Conservation (phyloP, 2,888 invertebrate genomes). For the Dicyrtomina minuta region DNA sequence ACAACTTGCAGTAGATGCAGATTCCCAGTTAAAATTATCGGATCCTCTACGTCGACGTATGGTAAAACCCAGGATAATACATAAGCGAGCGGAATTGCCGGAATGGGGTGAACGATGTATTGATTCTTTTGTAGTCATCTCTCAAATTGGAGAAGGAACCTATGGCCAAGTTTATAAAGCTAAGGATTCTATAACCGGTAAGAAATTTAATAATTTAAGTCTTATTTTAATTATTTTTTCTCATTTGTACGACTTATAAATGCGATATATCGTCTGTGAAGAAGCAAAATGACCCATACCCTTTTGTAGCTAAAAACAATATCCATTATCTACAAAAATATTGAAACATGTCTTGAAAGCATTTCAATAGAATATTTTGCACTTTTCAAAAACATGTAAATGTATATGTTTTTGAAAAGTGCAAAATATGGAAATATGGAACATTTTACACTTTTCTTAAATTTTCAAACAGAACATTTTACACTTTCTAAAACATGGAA, state of each 20-base stretch:
- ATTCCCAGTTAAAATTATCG: neutral
- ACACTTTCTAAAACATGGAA: neutral
- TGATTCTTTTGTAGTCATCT: constrained; percentile 92
- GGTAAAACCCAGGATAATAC: constrained; percentile 78
- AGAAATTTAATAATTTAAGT: constrained; percentile 30
- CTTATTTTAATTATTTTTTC: neutral
- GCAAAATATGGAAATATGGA: too few relatives aligned
- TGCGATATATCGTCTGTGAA: too few relatives aligned
- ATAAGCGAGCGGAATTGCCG: constrained; percentile 70
- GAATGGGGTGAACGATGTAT: constrained; percentile 95
- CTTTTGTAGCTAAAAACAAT: neutral
- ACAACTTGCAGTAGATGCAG: constrained; percentile 4
- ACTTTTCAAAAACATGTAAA: too few relatives aligned
- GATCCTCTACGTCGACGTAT: constrained; percentile 54
- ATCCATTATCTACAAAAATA: too few relatives aligned
- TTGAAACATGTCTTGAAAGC: too few relatives aligned
- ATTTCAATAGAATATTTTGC: too few relatives aligned
- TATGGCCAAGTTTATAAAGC: constrained; percentile 99
- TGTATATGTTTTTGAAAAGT: too few relatives aligned
- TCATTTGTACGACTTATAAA: too few relatives aligned
- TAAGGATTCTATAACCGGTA: constrained; percentile 69
- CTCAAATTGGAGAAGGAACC: constrained; percentile 98
- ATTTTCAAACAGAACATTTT: too few relatives aligned
- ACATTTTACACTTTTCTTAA: too few relatives aligned
- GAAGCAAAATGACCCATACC: neutral